Evolutionary conservation across 2,797 vertebrate species (phyloP).

Genomic region (Spinus pinus): DNA sequence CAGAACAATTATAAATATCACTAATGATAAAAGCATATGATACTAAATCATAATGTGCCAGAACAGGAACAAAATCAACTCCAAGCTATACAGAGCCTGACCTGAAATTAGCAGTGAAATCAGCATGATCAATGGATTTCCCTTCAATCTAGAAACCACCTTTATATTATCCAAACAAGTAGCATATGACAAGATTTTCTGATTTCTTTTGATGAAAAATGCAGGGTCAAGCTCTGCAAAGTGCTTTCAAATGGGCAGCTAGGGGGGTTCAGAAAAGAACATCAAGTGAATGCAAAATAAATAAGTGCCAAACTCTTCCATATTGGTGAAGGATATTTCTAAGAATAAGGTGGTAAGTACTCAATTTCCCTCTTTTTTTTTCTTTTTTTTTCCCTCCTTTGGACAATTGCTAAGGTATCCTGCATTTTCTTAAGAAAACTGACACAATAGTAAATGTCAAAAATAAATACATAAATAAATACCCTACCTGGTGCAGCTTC

Average conservation of each 20-base stretch:
- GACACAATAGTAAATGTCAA: neutral
- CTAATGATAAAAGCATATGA: neutral
- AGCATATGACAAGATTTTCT: neutral
- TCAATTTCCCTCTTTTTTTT: neutral
- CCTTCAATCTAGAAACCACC: neutral
- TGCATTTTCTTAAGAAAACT: neutral
- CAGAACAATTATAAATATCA: neutral
- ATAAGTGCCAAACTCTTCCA: neutral
- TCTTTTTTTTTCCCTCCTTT: neutral
- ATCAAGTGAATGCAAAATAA: neutral
- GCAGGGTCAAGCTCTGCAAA: neutral
- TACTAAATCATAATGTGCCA: neutral
- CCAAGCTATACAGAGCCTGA: neutral
- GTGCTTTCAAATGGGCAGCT: neutral
- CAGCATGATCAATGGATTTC: neutral
- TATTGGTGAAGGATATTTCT: neutral
- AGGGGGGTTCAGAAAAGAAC: neutral
- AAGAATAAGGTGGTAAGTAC: neutral
- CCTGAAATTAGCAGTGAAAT: neutral
- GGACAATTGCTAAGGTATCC: neutral
- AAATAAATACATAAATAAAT: neutral
- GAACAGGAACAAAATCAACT: neutral
- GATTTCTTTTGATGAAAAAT: neutral
- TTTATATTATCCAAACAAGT: neutral
- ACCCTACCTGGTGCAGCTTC: constrained; percentile 91